Evolutionary conservation across 2,797 vertebrate genomes (phyloP), one percentile per base, ranked within the genome.

Genomic region (Helarctos malayanus): DNA sequence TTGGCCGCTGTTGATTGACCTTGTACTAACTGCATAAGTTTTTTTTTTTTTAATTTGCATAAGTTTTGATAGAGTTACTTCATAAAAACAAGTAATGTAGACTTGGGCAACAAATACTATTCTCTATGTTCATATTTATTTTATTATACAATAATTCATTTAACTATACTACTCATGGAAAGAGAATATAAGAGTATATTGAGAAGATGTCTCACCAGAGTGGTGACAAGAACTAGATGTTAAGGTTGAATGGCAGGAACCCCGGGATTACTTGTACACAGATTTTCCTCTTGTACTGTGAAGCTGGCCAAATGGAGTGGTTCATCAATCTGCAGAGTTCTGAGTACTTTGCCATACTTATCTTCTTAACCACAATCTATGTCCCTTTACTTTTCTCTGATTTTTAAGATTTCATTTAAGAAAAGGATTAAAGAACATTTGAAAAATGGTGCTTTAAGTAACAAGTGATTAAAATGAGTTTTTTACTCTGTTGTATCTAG

Each of bases 61-160:
- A 54, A 56, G 2, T 91, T 93, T 95, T 95, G 61, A 83, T 92
- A 93, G 10, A 80, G n/a, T 93, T 93, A 71, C 27, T 41, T 89
- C 38, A 41, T 91, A 57, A 93, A 94, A 80, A 73, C 65, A 88
- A 81, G n/a, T 78, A 81, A 47, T 89, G 83, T 95, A 61, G 47
- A 57, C 32, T 89, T 86, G 27, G 47, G 61, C 35, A 92, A n/a
- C 18, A 94, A 75, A 85, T 73, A 21, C 21, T 71, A 0, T 9
- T 94, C 23, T 80, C 61, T 84, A 1, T 88, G 54, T 80, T 75
- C 25, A 54, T 49, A 45, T 78, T 90, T 80, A 54, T 52, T 95
- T 92, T 82, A 91, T 91, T 85, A 25, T 7, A 84, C 13, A 59
- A 9, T 82, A 59, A 45, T 92, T 32, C n/a, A 15, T 87, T 87